phyloP scores from a whole-genome alignment of 1,140 invertebrate genomes.

The Drosophila arawakana region DNA sequence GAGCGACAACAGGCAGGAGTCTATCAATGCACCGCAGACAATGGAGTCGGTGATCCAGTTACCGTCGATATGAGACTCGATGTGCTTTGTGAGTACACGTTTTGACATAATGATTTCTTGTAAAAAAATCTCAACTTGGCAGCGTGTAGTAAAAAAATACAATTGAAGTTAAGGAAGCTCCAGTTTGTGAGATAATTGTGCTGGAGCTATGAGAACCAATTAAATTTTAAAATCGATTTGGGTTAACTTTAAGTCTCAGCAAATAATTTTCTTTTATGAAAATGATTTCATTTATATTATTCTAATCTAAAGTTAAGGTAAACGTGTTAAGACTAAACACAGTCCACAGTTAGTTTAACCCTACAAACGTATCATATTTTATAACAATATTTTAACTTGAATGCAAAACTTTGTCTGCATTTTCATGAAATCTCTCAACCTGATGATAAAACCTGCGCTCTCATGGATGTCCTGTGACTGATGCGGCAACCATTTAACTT shows the following conservation, averaged over 20 bases:
- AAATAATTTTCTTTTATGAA: too few relatives aligned
- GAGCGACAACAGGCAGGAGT: constrained; percentile 88
- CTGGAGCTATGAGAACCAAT: too few relatives aligned
- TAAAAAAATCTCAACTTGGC: neutral
- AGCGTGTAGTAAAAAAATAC: neutral
- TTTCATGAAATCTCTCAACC: neutral
- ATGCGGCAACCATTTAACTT: constrained; percentile 30
- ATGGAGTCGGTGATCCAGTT: constrained; percentile 88
- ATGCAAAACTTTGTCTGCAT: constrained; percentile 12
- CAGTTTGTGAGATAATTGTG: too few relatives aligned
- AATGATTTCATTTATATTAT: too few relatives aligned
- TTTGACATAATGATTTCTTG: neutral
- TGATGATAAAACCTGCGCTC: neutral
- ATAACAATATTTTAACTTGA: neutral
- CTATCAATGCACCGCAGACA: constrained; percentile 89
- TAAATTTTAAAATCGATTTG: too few relatives aligned
- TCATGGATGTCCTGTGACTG: constrained; percentile 19
- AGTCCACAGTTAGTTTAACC: neutral
- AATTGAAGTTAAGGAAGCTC: too few relatives aligned
- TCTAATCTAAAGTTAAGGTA: too few relatives aligned
- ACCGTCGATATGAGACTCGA: constrained; percentile 87
- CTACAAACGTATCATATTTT: neutral
- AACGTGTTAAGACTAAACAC: too few relatives aligned
- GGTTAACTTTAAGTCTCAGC: too few relatives aligned
- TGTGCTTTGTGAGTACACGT: constrained; percentile 86